Evolutionary conservation across 2,113 vertebrate genomes (phyloP), one percentile per base, ranked within the genome.

Genomic region (Cyrtonyx montezumae): DNA sequence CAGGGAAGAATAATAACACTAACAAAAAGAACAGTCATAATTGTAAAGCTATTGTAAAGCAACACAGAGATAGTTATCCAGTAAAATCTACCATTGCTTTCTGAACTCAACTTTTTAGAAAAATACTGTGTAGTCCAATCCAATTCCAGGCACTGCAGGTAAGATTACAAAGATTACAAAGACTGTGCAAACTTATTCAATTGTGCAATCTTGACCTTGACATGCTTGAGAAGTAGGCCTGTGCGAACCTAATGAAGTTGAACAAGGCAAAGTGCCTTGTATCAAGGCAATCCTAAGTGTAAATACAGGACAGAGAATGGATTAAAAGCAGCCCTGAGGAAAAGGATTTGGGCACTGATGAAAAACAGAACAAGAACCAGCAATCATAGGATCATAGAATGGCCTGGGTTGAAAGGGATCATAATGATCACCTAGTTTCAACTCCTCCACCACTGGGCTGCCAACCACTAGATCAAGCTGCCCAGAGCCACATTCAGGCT

Each of bases 11-110:
- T 28, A 91, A 32, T 37, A 49, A n/a, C 10, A 34, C 15, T 37
- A 77, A 46, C 10, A 95, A 86, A 23, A 8, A 51, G 30, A 79
- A 70, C 11, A 5, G 5, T 46, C 8, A 48, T 67, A 70, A 10
- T 2, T 16, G 2, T 68, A 40, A 66, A 87, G 15, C 25, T 30
- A 6, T 10, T n/a, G n/a, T n/a, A n/a, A n/a, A n/a, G n/a, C 62
- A 70, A 3, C 2, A 1, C 6, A 36, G 14, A 2, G 7, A 2
- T 76, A 53, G 9, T 1, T 22, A 9, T 40, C 11, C 13, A 63
- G 13, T 3, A 63, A 79, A 79, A 45, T 4, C 23, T 11, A 12
- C 11, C 25, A 6, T 13, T 5, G 1, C 14, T 71, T 63, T 67
- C 48, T 48, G 11, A 58, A 26, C 36, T 62, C 13, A 34, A 0